phyloP scores from a whole-genome alignment of 2,797 vertebrate species.

The Aselliscus stoliczkanus region DNA sequence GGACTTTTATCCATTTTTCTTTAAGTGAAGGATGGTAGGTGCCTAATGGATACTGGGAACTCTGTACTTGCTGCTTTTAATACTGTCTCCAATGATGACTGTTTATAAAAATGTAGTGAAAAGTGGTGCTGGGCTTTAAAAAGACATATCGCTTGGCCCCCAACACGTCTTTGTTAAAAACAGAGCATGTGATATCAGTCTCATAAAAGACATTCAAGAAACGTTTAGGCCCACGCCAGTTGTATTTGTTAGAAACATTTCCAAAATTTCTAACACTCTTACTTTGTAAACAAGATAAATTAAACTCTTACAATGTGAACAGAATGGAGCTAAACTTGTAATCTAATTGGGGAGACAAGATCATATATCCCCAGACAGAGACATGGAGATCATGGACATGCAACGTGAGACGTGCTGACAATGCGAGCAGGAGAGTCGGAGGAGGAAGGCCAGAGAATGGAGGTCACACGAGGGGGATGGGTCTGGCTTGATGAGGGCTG shows the following conservation, averaged over 20 bases:
- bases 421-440: neutral
- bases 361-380: neutral
- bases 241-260: neutral
- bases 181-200: rapidly evolving
- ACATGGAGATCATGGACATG: rapidly evolving
- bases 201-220: rapidly evolving
- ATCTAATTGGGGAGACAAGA: neutral
- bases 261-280: neutral
- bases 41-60: no score
- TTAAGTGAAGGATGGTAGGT: neutral
- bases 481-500: rapidly evolving
- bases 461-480: no score
- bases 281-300: neutral
- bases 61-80: no score
- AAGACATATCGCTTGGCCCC: neutral
- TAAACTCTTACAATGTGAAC: rapidly evolving
- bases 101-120: no score
- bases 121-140: no score
- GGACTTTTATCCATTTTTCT: neutral
- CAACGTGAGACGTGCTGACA: rapidly evolving
- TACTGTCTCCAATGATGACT: no score
- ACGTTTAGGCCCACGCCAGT: rapidly evolving
- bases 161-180: neutral
- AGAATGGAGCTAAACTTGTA: neutral
- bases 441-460: neutral